These are phyloP conservation scores for Zygothrica quintamaculata DNA, from an alignment of 2,888 invertebrate species.

Conservation along the genomic window DNA sequence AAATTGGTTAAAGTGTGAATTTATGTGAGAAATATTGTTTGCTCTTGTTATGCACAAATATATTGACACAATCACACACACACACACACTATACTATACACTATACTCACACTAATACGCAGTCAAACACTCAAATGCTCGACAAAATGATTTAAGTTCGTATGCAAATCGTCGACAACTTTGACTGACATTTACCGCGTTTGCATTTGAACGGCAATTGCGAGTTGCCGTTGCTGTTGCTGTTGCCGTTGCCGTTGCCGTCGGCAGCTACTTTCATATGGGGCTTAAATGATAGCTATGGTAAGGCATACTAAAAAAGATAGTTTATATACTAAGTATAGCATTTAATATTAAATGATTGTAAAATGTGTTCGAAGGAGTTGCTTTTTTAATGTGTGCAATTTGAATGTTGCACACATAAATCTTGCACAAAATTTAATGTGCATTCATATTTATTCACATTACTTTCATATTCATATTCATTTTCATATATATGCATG, in stretches of 20 bases:
- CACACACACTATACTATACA: conserved; percentile 16
- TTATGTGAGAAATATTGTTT: conserved; percentile 84
- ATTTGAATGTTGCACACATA: conserved; percentile 54
- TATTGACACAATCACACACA: conserved; percentile 23
- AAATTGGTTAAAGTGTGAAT: conserved; percentile 84
- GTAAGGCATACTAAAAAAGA: not conserved
- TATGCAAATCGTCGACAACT: conserved; percentile 80
- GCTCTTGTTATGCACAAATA: conserved; percentile 78
- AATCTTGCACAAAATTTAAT: conserved; percentile 69
- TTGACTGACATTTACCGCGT: conserved; percentile 79
- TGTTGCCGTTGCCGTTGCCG: conserved; percentile 14
- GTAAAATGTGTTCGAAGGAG: conserved; percentile 22
- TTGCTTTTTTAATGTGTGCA: conserved; percentile 45
- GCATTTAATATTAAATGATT: conserved; percentile 21
- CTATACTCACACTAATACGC: conserved; percentile 18
- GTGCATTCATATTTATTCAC: conserved; percentile 61
- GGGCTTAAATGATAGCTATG: not conserved
- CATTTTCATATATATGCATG: conserved; percentile 25
- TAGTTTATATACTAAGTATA: not conserved
- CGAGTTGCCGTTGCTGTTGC: conserved; percentile 17
- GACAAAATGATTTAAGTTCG: conserved; percentile 81
- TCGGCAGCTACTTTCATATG: conserved; percentile 4
- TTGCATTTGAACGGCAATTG: conserved; percentile 61
- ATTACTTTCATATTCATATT: conserved; percentile 58
- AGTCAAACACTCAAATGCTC: conserved; percentile 49